phyloP scores from a whole-genome alignment of 2,888 invertebrate species.

The Melipona beecheii region DNA sequence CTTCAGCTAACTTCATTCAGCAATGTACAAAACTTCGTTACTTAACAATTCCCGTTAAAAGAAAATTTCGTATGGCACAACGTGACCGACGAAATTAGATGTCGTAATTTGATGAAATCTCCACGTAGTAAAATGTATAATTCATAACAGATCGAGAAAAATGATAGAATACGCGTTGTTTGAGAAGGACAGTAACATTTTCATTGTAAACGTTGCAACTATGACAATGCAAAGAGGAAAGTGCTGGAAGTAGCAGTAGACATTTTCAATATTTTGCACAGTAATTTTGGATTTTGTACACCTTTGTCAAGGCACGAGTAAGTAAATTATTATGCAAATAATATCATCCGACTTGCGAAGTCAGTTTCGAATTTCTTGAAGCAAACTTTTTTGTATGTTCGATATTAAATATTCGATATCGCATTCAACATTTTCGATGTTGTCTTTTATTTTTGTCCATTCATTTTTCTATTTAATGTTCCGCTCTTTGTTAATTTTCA shows the following conservation, averaged over 20 bases:
- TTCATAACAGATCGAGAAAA: background rate
- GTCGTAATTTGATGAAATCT: background rate
- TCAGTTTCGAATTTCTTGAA: background rate
- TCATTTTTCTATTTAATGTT: background rate
- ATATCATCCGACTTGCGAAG: background rate
- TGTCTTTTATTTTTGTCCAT: slow-evolving; percentile 16
- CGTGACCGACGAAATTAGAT: background rate
- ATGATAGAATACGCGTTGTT: background rate
- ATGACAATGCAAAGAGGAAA: slow-evolving; percentile 63
- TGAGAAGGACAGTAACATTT: slow-evolving; percentile 39
- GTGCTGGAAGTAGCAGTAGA: slow-evolving; percentile 74
- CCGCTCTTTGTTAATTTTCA: background rate
- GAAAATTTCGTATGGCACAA: background rate
- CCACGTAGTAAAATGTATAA: background rate
- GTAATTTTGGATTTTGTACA: slow-evolving; percentile 65
- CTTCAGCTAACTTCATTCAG: slow-evolving; percentile 3
- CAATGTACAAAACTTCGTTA: slow-evolving; percentile 28
- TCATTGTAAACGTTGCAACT: slow-evolving; percentile 44
- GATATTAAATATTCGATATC: background rate
- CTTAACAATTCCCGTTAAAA: slow-evolving; percentile 24
- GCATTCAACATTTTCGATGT: slow-evolving; percentile 7
- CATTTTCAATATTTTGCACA: slow-evolving; percentile 72
- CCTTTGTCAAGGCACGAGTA: slow-evolving; percentile 58
- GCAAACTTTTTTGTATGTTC: background rate
- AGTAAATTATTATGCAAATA: slow-evolving; percentile 39